Conservation (phyloP, 2,888 invertebrate genomes). For the Rugalucina vietnamica region DNA sequence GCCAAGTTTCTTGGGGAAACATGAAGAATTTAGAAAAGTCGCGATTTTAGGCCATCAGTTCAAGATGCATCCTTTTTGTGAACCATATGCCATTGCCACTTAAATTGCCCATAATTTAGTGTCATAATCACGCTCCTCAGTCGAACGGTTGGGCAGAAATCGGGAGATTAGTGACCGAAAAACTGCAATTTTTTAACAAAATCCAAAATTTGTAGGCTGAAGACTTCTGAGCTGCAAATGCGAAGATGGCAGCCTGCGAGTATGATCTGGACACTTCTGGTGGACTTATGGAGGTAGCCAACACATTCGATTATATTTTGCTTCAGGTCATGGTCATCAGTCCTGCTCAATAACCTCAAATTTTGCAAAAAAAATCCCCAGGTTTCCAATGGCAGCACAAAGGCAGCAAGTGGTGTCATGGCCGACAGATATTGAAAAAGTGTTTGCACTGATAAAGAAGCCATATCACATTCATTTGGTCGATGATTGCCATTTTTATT, state of each 20-base stretch:
- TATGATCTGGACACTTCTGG: slow-evolving; percentile 92
- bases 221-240: not conserved
- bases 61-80: slow-evolving; percentile 17
- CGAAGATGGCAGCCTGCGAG: slow-evolving; percentile 87
- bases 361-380: not conserved
- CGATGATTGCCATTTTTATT: too few relatives aligned
- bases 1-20: slow-evolving; percentile 77
- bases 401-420: slow-evolving; percentile 45
- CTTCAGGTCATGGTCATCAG: not conserved
- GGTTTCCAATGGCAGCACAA: not conserved
- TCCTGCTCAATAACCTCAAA: not conserved
- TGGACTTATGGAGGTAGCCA: slow-evolving; percentile 93
- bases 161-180: not conserved
- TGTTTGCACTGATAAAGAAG: too few relatives aligned
- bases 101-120: slow-evolving; percentile 15
- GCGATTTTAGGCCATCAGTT: slow-evolving; percentile 18
- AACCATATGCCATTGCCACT: not conserved
- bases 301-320: not conserved
- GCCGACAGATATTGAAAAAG: slow-evolving; percentile 35
- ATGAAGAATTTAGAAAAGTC: slow-evolving; percentile 36
- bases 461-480: too few relatives aligned
- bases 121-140: not conserved
- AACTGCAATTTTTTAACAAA: slow-evolving; percentile 8
- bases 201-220: not conserved
- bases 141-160: not conserved